phyloP scores from a whole-genome alignment of 2,888 invertebrate genomes.

The Macrosiphum euphorbiae region DNA sequence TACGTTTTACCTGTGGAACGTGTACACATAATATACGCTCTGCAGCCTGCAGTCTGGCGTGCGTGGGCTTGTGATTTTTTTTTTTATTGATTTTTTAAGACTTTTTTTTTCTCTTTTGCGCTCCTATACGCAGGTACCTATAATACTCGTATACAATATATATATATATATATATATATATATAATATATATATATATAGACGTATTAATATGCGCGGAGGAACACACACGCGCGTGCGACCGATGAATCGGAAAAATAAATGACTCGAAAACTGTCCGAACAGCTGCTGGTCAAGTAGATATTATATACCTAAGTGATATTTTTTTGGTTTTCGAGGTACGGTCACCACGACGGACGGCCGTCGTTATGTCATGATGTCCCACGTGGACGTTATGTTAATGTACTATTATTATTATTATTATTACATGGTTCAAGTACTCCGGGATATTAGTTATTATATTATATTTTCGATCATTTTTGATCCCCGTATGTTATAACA shows the following conservation, averaged over 20 bases:
- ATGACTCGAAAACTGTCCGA: conserved; percentile 34
- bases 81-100: neutral
- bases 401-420: neutral
- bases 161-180: no score
- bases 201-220: neutral
- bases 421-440: no score
- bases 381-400: neutral
- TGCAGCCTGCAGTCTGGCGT: conserved; percentile 22
- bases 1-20: neutral
- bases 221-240: conserved; percentile 31
- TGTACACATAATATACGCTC: neutral
- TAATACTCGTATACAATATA: no score
- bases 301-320: neutral
- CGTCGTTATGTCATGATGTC: neutral
- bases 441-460: no score
- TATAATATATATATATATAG: neutral
- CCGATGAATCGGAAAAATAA: conserved; percentile 42
- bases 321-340: conserved; percentile 7
- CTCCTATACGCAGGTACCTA: neutral
- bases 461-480: neutral
- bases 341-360: neutral
- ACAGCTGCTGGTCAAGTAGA: conserved; percentile 30
- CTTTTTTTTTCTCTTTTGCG: conserved; percentile 4
- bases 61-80: conserved; percentile 57
- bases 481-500: neutral